phyloP scores from a whole-genome alignment of 2,888 invertebrate genomes.

The Latheticus oryzae region DNA sequence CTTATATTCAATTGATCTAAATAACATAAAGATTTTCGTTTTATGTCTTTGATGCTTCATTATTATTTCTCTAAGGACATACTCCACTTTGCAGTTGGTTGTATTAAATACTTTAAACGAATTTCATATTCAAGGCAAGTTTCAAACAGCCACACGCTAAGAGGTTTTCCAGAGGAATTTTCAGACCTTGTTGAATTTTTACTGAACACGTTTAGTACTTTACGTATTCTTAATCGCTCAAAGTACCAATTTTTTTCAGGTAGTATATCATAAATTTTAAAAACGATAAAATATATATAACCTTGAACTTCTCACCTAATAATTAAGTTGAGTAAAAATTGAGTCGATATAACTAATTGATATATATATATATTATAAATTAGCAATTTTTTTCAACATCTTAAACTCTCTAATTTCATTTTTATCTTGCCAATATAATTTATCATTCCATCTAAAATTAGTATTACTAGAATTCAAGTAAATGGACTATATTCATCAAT shows the following conservation, averaged over 20 bases:
- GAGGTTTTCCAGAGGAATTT: slow-evolving; percentile 30
- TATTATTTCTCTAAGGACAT: slow-evolving; percentile 26
- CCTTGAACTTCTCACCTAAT: too few relatives aligned
- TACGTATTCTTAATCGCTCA: slow-evolving; percentile 16
- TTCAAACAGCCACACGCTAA: slow-evolving; percentile 34
- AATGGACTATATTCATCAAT: too few relatives aligned
- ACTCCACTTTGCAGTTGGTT: slow-evolving; percentile 18
- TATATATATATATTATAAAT: too few relatives aligned
- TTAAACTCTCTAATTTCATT: too few relatives aligned
- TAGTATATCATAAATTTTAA: too few relatives aligned
- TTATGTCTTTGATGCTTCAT: slow-evolving; percentile 18
- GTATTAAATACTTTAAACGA: slow-evolving; percentile 29
- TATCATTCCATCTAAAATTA: too few relatives aligned
- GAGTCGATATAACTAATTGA: too few relatives aligned
- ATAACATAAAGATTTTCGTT: slow-evolving; percentile 23
- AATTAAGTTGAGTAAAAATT: too few relatives aligned
- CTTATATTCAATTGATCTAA: neutral
- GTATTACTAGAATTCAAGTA: too few relatives aligned
- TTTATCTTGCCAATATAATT: too few relatives aligned
- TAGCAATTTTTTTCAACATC: too few relatives aligned
- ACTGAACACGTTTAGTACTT: slow-evolving; percentile 17
- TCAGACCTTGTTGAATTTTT: slow-evolving; percentile 32
- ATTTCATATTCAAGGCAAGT: slow-evolving; percentile 31
- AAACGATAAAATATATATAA: too few relatives aligned
- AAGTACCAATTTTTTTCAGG: slow-evolving; percentile 16